phyloP scores from a whole-genome alignment of 2,888 invertebrate species.

The Pseudanteris insignis region DNA sequence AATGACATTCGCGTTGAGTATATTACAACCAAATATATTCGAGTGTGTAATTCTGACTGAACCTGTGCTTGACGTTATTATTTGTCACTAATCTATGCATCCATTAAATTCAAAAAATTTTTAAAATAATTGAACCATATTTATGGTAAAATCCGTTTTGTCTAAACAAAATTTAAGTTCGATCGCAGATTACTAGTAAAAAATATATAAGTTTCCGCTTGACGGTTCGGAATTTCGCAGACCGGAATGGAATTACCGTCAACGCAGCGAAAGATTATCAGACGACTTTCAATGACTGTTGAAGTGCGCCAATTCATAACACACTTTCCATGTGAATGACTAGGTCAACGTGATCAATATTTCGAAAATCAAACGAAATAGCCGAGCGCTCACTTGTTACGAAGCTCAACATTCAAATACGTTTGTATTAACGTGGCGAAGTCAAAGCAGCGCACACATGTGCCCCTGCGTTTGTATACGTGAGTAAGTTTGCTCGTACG shows the following conservation, averaged over 20 bases:
- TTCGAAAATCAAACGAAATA: slow-evolving; percentile 25
- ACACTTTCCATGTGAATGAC: slow-evolving; percentile 22
- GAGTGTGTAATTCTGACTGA: slow-evolving; percentile 13
- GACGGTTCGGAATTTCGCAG: too few relatives aligned
- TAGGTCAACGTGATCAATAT: slow-evolving; percentile 38
- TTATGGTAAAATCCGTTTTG: too few relatives aligned
- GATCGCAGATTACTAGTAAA: too few relatives aligned
- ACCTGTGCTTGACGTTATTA: slow-evolving; percentile 11
- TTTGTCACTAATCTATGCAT: slow-evolving; percentile 9
- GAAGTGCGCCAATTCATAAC: slow-evolving; percentile 6
- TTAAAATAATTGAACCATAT: too few relatives aligned
- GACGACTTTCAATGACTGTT: neutral
- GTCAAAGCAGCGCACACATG: neutral
- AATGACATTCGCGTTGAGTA: slow-evolving; percentile 10
- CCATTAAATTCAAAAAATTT: too few relatives aligned
- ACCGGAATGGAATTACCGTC: too few relatives aligned
- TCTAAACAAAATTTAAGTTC: too few relatives aligned
- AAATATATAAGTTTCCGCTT: too few relatives aligned
- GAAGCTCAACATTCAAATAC: slow-evolving; percentile 7
- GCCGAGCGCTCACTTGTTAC: slow-evolving; percentile 6
- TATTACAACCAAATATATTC: slow-evolving; percentile 7
- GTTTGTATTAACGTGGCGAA: slow-evolving; percentile 11
- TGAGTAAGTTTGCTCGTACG: neutral
- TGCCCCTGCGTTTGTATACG: too few relatives aligned
- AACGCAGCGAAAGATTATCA: slow-evolving; percentile 2